phyloP scores from a whole-genome alignment of 2,113 vertebrate genomes.

The Melanocharis versteri region DNA sequence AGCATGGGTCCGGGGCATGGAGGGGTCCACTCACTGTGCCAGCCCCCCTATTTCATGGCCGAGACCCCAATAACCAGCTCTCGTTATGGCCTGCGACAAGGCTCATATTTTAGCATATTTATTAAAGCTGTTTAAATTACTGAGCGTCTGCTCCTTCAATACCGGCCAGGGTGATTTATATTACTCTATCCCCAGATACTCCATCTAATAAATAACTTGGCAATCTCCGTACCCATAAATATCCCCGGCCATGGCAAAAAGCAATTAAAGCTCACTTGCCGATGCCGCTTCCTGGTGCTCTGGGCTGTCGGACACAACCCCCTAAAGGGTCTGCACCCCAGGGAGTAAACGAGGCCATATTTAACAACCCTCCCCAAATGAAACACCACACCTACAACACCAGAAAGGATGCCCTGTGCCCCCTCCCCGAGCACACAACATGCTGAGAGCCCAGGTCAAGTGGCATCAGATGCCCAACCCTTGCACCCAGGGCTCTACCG shows the following conservation, averaged over 20 bases:
- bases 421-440: fast-evolving
- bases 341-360: background rate
- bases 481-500: fast-evolving
- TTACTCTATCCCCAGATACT: slow-evolving; percentile 73
- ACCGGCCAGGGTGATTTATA: slow-evolving; percentile 73
- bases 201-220: slow-evolving; percentile 77
- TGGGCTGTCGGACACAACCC: background rate
- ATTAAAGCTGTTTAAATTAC: slow-evolving; percentile 80
- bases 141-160: slow-evolving; percentile 73
- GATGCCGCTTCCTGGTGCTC: background rate
- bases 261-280: slow-evolving; percentile 56
- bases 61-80: slow-evolving; percentile 57
- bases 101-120: slow-evolving; percentile 77
- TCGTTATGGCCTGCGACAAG: slow-evolving; percentile 61
- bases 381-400: fast-evolving
- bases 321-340: background rate
- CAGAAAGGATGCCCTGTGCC: background rate
- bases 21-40: background rate
- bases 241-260: slow-evolving; percentile 62
- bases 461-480: fast-evolving
- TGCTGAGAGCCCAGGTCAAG: background rate
- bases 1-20: background rate
- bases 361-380: fast-evolving
- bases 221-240: slow-evolving; percentile 74
- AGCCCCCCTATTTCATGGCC: fast-evolving